Evolutionary conservation across 2,113 vertebrate genomes (phyloP).

Genomic region (Paramormyrops kingsleyae): DNA sequence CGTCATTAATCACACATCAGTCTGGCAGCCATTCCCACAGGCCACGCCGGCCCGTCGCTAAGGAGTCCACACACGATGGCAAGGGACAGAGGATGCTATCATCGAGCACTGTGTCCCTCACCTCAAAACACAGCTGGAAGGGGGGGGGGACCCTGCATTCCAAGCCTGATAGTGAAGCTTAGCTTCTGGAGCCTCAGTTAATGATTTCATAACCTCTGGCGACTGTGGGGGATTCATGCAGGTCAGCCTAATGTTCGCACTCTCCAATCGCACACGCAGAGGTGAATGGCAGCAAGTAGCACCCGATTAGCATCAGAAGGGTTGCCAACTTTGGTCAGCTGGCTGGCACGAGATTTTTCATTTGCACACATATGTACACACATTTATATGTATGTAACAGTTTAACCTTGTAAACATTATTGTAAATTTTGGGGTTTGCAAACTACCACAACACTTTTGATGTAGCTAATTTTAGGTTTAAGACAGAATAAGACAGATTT

Average conservation of each 20-base stretch:
- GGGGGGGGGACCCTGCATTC: not conserved
- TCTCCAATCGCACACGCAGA: not conserved
- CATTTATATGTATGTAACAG: not conserved
- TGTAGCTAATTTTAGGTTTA: not conserved
- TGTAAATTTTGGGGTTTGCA: not conserved
- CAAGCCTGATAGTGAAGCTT: not conserved
- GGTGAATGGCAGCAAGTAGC: not conserved
- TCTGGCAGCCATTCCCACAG: slow-evolving; percentile 40
- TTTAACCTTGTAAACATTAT: not conserved
- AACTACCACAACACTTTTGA: not conserved
- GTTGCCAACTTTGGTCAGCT: not conserved
- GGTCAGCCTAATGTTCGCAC: not conserved
- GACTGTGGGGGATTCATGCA: not conserved
- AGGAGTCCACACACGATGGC: not conserved
- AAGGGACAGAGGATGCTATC: not conserved
- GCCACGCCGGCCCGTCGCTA: not conserved
- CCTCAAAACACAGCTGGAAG: not conserved
- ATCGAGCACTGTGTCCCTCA: not conserved
- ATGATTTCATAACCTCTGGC: not conserved
- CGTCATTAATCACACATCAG: slow-evolving; percentile 49
- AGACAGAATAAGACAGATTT: not conserved
- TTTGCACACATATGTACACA: not conserved
- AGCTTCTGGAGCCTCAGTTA: not conserved
- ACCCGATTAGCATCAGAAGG: not conserved
- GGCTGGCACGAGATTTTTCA: not conserved